phyloP scores from a whole-genome alignment of 2,888 invertebrate species.

The Ornithoptera priamus region DNA sequence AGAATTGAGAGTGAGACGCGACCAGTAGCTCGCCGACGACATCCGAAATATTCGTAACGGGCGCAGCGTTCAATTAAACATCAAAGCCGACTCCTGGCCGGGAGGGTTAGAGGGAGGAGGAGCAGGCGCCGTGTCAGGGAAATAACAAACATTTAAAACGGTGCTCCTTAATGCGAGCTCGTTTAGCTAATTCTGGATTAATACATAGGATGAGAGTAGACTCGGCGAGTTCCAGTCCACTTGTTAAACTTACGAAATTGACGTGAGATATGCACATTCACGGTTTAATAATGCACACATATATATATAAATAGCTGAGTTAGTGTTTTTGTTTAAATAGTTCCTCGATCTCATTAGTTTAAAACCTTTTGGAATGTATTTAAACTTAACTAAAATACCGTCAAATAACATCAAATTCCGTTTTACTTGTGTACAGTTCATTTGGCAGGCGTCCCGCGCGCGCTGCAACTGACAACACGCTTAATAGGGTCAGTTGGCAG shows the following conservation, averaged over 20 bases:
- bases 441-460: slow-evolving; percentile 9
- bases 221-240: neutral
- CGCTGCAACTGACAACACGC: slow-evolving; percentile 5
- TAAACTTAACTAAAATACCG: no score
- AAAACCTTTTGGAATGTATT: no score
- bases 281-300: no score
- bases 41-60: slow-evolving; percentile 26
- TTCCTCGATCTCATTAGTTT: no score
- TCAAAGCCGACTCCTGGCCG: slow-evolving; percentile 23
- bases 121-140: slow-evolving; percentile 3
- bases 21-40: neutral
- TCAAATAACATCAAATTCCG: neutral
- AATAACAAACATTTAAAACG: slow-evolving; percentile 23
- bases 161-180: slow-evolving; percentile 27
- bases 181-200: slow-evolving; percentile 29
- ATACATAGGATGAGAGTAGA: slow-evolving; percentile 23
- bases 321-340: no score
- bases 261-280: no score
- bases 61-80: slow-evolving; percentile 28
- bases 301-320: no score
- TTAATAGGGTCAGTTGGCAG: slow-evolving; percentile 18
- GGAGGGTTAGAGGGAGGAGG: neutral
- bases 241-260: no score
- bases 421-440: slow-evolving; percentile 2
- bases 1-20: no score